A percentile compares a stretch with the other conserved stretches of the same genome.
Evolutionary conservation across 2,113 vertebrate genomes (phyloP).

Genomic region (Oncorhynchus gorbuscha): DNA sequence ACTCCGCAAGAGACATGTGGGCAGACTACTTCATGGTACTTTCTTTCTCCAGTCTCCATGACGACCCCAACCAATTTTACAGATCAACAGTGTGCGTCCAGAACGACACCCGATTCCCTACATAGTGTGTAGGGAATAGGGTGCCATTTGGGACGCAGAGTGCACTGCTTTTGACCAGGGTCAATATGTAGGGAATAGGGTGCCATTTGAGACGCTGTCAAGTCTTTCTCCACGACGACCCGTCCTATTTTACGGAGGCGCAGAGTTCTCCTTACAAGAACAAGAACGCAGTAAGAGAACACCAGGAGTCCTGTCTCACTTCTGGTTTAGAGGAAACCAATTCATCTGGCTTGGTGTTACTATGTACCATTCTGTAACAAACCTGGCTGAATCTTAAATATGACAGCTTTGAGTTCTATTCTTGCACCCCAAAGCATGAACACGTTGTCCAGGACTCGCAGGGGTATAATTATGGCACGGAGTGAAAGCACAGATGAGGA

Average conservation of each 20-base stretch:
- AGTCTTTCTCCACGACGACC: too few species aligned
- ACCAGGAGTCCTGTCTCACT: not conserved
- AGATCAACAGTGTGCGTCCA: too few species aligned
- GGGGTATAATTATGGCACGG: constrained; percentile 49
- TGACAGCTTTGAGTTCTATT: constrained; percentile 28
- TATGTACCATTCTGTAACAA: not conserved
- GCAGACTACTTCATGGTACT: constrained; percentile 89
- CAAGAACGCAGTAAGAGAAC: constrained; percentile 23
- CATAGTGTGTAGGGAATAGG: too few species aligned
- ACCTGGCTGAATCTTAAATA: not conserved
- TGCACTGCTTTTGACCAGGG: too few species aligned
- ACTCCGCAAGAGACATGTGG: constrained; percentile 87
- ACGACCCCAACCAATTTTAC: too few species aligned
- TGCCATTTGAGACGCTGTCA: too few species aligned
- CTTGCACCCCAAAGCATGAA: constrained; percentile 32
- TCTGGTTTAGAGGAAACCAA: constrained; percentile 17
- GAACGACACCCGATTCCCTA: too few species aligned
- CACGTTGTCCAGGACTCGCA: constrained; percentile 15
- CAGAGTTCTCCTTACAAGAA: not conserved
- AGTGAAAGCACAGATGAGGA: constrained; percentile 13
- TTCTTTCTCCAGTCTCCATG: constrained; percentile 28
- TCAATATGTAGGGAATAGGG: too few species aligned
- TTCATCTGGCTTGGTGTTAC: constrained; percentile 11
- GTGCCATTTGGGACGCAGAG: too few species aligned
- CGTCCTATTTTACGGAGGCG: too few species aligned